Evolutionary conservation across 2,888 invertebrate genomes (phyloP), one percentile per base, ranked within the genome.

Genomic region (Leptinotarsa peninsularis): DNA sequence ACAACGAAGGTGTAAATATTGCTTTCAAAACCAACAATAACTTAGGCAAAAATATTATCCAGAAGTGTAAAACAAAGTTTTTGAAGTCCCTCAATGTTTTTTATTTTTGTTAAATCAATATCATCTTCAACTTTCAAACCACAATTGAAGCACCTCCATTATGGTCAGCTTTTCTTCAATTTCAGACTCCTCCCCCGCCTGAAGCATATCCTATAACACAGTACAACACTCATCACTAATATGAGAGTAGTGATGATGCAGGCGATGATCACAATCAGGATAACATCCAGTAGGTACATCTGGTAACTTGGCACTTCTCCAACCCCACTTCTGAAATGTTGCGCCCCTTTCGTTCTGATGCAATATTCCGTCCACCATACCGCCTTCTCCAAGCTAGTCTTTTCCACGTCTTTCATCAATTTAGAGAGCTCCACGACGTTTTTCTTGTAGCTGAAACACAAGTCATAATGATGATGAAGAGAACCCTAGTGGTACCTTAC

Each of bases 241-340:
- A 33, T 43, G 63, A 33, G 27, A 63, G 4, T 33, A n/a, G 33
- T 33, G 17, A 43, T 5, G 27, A 27, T 7, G n/a, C 63, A 27
- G 4, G 10, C 2, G 3, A 63, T 63, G 33, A 63, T 3, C n/a
- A 63, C 27, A 33, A 63, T 33, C 21, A 58, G 80, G 17, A 84
- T 74, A 0, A 85, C 81, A 80, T 91, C 90, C 66, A 90, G 58
- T 81, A 90, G 81, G 69, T 88, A 89, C 79, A 89, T 90, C 80
- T 88, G 85, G 56, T 86, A 80, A 78, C 88, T 87, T 5, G 88
- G 83, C 13, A 88, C 78, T n/a, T 89, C 89, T 15, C 88, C 88
- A 2, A 85, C 86, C 17, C 89, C 86, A 10, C 90, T 89, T 15
- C 89, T 88, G 10, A 91, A 85, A 78, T 89, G 88, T 5, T 84